Evolutionary conservation across 2,113 vertebrate species (phyloP).

Genomic region (Dipodomys stephensi): DNA sequence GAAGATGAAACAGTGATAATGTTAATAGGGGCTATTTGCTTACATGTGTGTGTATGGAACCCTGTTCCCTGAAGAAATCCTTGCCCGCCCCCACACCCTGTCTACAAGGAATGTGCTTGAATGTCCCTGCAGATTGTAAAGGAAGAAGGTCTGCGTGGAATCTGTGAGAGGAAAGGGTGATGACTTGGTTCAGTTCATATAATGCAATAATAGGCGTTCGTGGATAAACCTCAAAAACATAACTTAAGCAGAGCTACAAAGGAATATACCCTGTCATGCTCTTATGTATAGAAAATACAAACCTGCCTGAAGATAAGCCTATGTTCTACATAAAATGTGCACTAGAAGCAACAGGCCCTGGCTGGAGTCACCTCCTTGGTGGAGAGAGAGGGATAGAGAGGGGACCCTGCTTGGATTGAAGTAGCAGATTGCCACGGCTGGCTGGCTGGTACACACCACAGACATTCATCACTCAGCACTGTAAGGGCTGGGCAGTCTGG

Average conservation of each 20-base stretch:
- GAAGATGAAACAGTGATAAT: neutral
- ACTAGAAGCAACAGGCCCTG: too few species aligned
- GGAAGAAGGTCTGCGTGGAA: neutral
- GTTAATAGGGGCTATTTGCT: conserved; percentile 30
- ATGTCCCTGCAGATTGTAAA: neutral
- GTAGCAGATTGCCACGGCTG: neutral
- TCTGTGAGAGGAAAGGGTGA: too few species aligned
- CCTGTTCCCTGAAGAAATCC: conserved; percentile 68
- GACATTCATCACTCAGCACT: neutral
- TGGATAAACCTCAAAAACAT: neutral
- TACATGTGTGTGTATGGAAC: conserved; percentile 49
- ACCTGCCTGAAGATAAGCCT: neutral
- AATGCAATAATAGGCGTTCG: neutral
- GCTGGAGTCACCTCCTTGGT: neutral
- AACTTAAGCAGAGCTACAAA: neutral
- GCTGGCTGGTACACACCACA: neutral
- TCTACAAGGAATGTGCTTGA: neutral
- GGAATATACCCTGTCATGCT: neutral
- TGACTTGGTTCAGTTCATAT: neutral
- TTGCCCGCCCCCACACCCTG: neutral
- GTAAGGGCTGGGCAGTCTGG: neutral
- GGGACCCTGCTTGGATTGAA: neutral
- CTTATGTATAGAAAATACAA: neutral
- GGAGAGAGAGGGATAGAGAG: neutral
- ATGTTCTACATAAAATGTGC: neutral